A percentile compares a stretch with the other conserved stretches of the same genome.
These are phyloP conservation scores for Scalopus aquaticus DNA, from an alignment of 2,113 vertebrate species.

Conservation along the genomic window DNA sequence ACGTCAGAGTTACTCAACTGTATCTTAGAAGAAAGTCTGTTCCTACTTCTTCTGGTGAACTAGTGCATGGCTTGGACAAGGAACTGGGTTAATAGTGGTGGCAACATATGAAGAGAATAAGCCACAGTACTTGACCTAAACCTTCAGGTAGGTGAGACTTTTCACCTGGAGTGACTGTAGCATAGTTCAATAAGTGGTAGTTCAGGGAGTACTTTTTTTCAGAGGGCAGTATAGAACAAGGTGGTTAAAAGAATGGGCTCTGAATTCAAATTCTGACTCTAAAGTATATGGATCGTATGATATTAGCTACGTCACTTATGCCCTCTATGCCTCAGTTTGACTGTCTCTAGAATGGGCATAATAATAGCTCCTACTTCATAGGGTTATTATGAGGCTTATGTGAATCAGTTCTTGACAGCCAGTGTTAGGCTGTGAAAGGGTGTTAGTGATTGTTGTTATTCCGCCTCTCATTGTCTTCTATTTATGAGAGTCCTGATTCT, in stretches of 20 bases:
- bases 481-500: constrained; percentile 35
- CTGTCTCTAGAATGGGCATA: neutral
- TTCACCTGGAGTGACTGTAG: neutral
- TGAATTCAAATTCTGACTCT: neutral
- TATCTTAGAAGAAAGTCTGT: neutral
- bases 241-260: neutral
- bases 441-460: neutral
- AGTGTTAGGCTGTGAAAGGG: no score
- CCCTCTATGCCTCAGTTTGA: neutral
- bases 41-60: neutral
- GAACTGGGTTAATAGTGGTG: neutral
- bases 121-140: neutral
- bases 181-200: neutral
- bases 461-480: neutral
- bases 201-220: neutral
- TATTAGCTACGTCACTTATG: neutral
- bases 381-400: neutral
- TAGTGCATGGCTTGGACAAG: neutral
- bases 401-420: neutral
- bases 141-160: neutral
- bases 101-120: neutral
- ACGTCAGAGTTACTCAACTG: neutral
- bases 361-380: neutral
- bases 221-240: neutral
- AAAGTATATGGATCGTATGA: neutral